A percentile compares a stretch with the other conserved stretches of the same genome.
phyloP scores from a whole-genome alignment of 2,113 vertebrate species.

The Willisornis vidua region DNA sequence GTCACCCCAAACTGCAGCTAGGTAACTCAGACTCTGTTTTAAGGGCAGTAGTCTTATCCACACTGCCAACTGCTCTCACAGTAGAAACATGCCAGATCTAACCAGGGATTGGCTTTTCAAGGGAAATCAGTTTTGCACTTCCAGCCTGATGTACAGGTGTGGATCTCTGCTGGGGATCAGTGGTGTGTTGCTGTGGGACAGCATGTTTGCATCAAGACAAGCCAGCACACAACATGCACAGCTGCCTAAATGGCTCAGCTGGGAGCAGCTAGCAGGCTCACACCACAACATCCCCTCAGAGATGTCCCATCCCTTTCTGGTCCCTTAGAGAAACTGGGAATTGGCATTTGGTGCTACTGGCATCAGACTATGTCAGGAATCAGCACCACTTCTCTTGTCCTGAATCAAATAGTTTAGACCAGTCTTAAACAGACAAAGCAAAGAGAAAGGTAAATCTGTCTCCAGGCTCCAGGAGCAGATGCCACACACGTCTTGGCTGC shows the following conservation, averaged over 20 bases:
- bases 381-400: accelerated
- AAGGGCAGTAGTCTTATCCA: neutral
- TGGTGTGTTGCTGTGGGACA: neutral
- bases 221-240: accelerated
- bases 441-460: neutral
- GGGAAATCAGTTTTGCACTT: neutral
- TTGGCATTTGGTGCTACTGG: neutral
- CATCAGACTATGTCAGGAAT: neutral
- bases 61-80: neutral
- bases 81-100: neutral
- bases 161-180: neutral
- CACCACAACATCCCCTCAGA: neutral
- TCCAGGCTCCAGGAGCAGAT: neutral
- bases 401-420: neutral
- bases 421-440: neutral
- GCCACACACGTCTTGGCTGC: neutral
- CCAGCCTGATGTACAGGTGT: accelerated
- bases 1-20: neutral
- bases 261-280: accelerated
- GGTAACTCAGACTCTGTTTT: neutral
- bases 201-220: accelerated
- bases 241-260: neutral
- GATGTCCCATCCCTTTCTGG: neutral
- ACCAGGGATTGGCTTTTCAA: neutral
- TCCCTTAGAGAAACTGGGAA: neutral